Percentiles rank a stretch among this genome's conserved stretches.
Conservation (phyloP, 1,140 invertebrate species). For the Brachionus calyciflorus region DNA sequence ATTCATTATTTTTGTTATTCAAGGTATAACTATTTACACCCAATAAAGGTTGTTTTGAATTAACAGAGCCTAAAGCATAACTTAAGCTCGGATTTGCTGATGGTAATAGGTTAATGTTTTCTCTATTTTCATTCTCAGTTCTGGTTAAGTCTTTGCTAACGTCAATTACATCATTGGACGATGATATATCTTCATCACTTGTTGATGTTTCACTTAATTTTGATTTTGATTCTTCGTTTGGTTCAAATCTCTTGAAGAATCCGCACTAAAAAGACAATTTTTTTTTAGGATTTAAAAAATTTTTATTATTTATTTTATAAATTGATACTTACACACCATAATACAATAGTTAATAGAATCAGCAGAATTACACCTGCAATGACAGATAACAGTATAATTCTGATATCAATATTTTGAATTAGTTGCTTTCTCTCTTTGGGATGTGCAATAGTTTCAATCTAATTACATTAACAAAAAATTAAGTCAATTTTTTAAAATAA, state of each 20-base stretch:
- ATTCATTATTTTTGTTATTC: not conserved
- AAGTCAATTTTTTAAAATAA: no score
- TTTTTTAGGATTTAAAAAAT: not conserved
- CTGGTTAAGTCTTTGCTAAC: not conserved
- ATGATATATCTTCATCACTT: slow-evolving; percentile 25
- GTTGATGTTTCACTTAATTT: slow-evolving; percentile 15
- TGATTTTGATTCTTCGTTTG: not conserved
- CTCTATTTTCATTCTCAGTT: slow-evolving; percentile 25
- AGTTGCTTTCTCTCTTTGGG: slow-evolving; percentile 24
- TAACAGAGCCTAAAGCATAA: not conserved
- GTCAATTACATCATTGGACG: slow-evolving; percentile 20
- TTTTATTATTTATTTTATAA: not conserved
- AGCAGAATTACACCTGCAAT: slow-evolving; percentile 18
- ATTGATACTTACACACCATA: slow-evolving; percentile 42
- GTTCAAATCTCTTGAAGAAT: slow-evolving; percentile 18
- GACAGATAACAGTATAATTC: slow-evolving; percentile 7
- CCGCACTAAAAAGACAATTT: not conserved
- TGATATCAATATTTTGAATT: slow-evolving; percentile 1
- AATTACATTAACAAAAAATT: not conserved
- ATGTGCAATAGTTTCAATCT: slow-evolving; percentile 31
- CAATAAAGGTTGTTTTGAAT: not conserved
- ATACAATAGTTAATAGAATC: not conserved
- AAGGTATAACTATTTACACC: not conserved
- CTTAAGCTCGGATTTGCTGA: not conserved
- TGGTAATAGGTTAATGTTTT: not conserved